These are phyloP conservation scores for Acyrthosiphon pisum DNA, from an alignment of 1,140 invertebrate species.

Conservation along the genomic window DNA sequence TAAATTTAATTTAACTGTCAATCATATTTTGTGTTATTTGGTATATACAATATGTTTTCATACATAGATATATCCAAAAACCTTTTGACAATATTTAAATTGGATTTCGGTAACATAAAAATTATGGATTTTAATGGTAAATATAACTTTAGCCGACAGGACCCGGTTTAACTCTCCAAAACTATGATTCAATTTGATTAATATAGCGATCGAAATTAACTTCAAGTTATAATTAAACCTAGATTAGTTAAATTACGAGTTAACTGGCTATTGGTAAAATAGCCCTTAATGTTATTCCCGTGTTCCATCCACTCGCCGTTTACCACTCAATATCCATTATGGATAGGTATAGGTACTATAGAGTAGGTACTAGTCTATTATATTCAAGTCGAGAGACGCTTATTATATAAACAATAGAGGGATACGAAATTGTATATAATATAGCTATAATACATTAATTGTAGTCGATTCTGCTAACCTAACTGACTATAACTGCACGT, in stretches of 20 bases:
- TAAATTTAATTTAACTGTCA: not conserved
- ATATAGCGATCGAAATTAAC: not conserved
- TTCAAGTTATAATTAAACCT: not conserved
- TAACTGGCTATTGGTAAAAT: not conserved
- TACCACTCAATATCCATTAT: not conserved
- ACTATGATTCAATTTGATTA: not conserved
- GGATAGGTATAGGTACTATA: not conserved
- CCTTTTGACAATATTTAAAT: not conserved
- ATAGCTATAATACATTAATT: not conserved
- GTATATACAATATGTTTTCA: not conserved
- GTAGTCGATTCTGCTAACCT: not conserved
- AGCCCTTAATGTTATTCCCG: not conserved
- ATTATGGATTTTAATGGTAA: not conserved
- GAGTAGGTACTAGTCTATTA: not conserved
- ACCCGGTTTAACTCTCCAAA: not conserved
- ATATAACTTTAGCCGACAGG: not conserved
- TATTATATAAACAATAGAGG: not conserved
- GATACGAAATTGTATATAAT: not conserved
- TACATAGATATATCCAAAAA: not conserved
- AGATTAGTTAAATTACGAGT: not conserved
- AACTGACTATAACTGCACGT: too few relatives aligned
- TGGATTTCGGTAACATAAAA: not conserved
- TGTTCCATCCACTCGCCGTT: not conserved
- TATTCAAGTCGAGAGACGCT: not conserved
- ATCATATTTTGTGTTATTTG: not conserved